Evolutionary conservation across 2,113 vertebrate species (phyloP).

Genomic region (Leucosticte australis): DNA sequence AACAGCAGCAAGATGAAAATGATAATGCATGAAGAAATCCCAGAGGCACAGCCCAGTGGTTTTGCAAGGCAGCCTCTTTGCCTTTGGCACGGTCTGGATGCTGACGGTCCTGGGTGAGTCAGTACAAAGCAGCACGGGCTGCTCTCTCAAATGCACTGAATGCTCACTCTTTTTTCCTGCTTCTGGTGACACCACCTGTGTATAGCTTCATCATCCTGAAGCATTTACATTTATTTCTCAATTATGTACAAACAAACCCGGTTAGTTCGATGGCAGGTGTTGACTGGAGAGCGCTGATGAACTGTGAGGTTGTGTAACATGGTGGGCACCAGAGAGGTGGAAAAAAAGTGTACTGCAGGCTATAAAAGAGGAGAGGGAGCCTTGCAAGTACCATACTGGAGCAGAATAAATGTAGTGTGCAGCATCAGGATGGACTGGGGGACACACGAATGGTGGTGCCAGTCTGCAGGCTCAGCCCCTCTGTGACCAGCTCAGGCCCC

Average conservation of each 20-base stretch:
- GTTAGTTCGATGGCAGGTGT: background rate
- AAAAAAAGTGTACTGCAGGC: background rate
- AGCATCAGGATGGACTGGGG: background rate
- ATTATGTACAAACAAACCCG: slow-evolving; percentile 47
- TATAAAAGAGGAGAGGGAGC: background rate
- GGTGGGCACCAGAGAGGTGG: background rate
- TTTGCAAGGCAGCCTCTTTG: slow-evolving; percentile 69
- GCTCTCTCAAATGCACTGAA: background rate
- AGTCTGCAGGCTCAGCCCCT: background rate
- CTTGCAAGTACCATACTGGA: background rate
- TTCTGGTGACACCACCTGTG: slow-evolving; percentile 65
- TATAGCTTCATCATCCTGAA: slow-evolving; percentile 52
- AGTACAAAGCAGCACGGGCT: slow-evolving; percentile 11
- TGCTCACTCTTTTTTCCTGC: background rate
- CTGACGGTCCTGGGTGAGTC: slow-evolving; percentile 60
- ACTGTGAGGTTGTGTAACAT: background rate
- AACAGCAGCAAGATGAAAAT: slow-evolving; percentile 65
- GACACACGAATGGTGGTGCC: background rate
- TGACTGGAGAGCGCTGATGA: background rate
- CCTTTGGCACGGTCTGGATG: slow-evolving; percentile 60
- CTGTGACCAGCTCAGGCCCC: background rate
- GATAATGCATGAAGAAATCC: slow-evolving; percentile 68
- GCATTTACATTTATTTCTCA: slow-evolving; percentile 47
- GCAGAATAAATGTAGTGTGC: background rate
- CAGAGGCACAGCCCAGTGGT: slow-evolving; percentile 36